Evolutionary conservation across 2,113 vertebrate genomes (phyloP).

Genomic region (Hipposideros armiger): DNA sequence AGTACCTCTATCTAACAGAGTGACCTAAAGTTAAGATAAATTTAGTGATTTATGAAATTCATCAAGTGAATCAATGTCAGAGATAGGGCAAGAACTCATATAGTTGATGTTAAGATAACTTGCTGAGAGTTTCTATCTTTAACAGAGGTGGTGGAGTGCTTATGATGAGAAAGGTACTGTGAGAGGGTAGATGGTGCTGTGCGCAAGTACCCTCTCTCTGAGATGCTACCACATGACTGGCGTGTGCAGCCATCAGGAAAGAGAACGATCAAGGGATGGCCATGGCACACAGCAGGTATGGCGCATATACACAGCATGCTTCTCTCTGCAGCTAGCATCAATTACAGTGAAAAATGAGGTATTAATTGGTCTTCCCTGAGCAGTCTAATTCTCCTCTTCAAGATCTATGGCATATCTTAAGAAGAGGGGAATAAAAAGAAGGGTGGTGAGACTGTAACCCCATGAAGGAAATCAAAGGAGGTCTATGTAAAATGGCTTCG

Average conservation of each 20-base stretch:
- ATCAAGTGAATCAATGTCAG: neutral
- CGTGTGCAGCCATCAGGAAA: constrained; percentile 12
- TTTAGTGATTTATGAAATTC: neutral
- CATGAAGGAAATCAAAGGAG: neutral
- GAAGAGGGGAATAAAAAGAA: neutral
- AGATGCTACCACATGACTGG: neutral
- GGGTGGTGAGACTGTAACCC: neutral
- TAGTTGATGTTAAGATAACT: neutral
- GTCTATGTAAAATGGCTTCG: neutral
- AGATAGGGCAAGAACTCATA: neutral
- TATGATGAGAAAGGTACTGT: neutral
- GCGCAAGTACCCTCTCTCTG: neutral
- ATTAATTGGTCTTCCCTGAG: neutral
- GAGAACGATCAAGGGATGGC: neutral
- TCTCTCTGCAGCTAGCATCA: constrained; percentile 3
- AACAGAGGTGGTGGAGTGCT: neutral
- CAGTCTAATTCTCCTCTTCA: constrained; percentile 20
- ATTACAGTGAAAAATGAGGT: constrained; percentile 37
- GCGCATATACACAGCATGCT: neutral
- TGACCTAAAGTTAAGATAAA: constrained; percentile 16
- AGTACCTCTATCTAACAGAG: neutral
- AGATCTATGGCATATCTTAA: neutral
- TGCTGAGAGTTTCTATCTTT: neutral
- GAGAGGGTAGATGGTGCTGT: neutral
- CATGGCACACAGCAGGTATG: neutral